Evolutionary conservation across 1,140 invertebrate species (phyloP).

Genomic region (Bombus picipes): DNA sequence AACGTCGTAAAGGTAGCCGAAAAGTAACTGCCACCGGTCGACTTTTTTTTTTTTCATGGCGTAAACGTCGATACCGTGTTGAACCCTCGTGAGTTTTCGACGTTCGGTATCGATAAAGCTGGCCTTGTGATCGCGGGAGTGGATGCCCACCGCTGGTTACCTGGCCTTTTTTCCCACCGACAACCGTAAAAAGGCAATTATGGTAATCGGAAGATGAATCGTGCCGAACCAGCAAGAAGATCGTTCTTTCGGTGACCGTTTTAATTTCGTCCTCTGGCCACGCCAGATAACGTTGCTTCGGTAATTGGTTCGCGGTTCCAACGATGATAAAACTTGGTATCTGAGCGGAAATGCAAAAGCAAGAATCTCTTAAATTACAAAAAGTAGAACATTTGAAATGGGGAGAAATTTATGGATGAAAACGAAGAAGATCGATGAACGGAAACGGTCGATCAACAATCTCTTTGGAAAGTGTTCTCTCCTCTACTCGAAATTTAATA

Average conservation of each 20-base stretch:
- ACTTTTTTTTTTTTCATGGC: slow-evolving; percentile 19
- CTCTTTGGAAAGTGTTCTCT: too few species aligned
- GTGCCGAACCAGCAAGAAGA: neutral
- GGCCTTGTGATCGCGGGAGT: neutral
- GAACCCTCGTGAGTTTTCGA: neutral
- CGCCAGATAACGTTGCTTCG: slow-evolving; percentile 6
- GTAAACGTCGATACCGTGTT: neutral
- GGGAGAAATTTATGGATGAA: too few species aligned
- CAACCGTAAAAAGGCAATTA: slow-evolving; percentile 38
- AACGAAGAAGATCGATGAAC: too few species aligned
- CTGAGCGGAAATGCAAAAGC: neutral
- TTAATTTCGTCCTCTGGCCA: neutral
- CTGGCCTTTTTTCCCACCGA: neutral
- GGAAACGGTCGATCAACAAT: neutral
- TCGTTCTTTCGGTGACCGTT: slow-evolving; percentile 7
- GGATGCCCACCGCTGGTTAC: neutral
- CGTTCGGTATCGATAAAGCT: slow-evolving; percentile 1
- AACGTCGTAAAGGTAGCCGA: slow-evolving; percentile 31
- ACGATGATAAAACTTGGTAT: neutral
- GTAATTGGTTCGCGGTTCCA: slow-evolving; percentile 9
- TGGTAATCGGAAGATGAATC: slow-evolving; percentile 28
- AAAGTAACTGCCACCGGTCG: neutral
- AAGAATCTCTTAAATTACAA: neutral
- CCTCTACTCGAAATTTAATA: neutral
- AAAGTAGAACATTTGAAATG: too few species aligned